Evolutionary conservation across 1,140 invertebrate species (phyloP), one percentile per base, ranked within the genome.

Genomic region (Archivesica marissinica): DNA sequence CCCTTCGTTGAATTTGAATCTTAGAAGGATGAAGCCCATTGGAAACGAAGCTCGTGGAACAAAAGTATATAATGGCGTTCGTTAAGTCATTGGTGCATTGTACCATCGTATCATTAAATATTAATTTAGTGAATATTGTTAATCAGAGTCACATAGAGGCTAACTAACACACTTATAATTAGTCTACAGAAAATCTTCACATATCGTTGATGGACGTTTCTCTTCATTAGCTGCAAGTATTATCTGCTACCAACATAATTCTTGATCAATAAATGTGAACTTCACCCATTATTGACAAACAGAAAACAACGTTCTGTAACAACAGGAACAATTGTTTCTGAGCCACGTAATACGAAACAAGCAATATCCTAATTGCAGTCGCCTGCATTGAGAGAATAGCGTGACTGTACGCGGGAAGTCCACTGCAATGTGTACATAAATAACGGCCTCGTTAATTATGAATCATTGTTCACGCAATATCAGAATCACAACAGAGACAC

Each of bases 361-460:
- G 38, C 59, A 35, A 64, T 11, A 35, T 35, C n/a, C 30, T 64
- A 64, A 59, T 35, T n/a, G 20, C 20, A 59, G 9, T 0, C 59
- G 30, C 33, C 59, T 35, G 23, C 13, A 3, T n/a, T n/a, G 59
- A 35, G 38, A 13, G 30, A 2, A 30, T 64, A 64, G 59, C 59
- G 59, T 64, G 59, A 64, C 59, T 64, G 28, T 20, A 6, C 0
- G 9, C 25, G n/a, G 33, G 59, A n/a, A 64, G n/a, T 3, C 30
- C 20, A 33, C 33, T 17, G 17, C 59, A 20, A 1, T 64, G 59
- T 64, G 30, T 64, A 64, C 59, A 64, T 64, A 64, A 64, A 64
- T 64, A 64, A 64, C 59, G 20, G 6, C 11, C 59, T 64, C 59
- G 59, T 64, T 64, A 64, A 64, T 64, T 64, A 64, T 64, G 59